Conservation (phyloP, 2,113 vertebrate genomes). For the Cryptomyrus ogoouensis region DNA sequence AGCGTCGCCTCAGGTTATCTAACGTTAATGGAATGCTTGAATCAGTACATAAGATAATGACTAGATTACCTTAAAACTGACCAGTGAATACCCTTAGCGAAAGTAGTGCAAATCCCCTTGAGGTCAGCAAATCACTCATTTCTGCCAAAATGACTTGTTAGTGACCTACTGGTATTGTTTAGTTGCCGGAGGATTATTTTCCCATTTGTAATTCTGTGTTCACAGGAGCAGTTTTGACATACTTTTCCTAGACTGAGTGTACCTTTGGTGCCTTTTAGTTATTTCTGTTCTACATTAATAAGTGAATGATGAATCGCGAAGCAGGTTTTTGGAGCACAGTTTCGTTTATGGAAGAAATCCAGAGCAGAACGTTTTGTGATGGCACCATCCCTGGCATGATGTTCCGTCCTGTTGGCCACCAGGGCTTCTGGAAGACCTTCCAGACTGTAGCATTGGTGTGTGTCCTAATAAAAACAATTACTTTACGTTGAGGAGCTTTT, state of each 20-base stretch:
- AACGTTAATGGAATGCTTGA: background rate
- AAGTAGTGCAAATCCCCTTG: background rate
- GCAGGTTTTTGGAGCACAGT: background rate
- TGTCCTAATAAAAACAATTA: background rate
- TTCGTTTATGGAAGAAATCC: background rate
- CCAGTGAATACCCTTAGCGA: background rate
- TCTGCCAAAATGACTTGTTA: background rate
- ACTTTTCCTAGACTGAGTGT: background rate
- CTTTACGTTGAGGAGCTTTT: background rate
- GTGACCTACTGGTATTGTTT: background rate
- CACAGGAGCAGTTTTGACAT: background rate
- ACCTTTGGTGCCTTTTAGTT: background rate
- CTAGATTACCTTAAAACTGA: background rate
- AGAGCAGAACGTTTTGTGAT: background rate
- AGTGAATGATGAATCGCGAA: background rate
- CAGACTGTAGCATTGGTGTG: background rate
- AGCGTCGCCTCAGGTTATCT: background rate
- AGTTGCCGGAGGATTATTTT: background rate
- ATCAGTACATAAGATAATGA: background rate
- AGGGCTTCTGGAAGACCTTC: background rate
- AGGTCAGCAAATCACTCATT: background rate
- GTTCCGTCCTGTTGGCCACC: background rate
- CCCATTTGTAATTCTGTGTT: background rate
- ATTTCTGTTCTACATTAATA: background rate
- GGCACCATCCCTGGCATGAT: background rate